Evolutionary conservation across 2,113 vertebrate genomes (phyloP).

Genomic region (Nettapus auritus): DNA sequence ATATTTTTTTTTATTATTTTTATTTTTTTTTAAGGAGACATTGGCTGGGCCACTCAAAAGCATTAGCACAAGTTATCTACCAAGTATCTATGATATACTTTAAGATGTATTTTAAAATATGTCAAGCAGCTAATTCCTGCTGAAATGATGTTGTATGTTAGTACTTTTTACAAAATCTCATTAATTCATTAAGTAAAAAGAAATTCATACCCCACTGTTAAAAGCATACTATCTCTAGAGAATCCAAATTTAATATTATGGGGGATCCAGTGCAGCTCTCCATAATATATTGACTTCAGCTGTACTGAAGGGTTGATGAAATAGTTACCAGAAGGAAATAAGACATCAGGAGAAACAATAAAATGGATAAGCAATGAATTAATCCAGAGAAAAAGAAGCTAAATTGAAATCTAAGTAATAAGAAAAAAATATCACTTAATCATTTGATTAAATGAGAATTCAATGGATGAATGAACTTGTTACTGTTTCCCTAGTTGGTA

Average conservation of each 20-base stretch:
- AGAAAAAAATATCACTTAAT: not conserved
- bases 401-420: not conserved
- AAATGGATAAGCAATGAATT: not conserved
- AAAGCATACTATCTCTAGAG: not conserved
- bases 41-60: not conserved
- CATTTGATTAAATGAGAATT: not conserved
- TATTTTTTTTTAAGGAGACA: not conserved
- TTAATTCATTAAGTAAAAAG: not conserved
- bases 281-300: not conserved
- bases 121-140: not conserved
- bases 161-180: not conserved
- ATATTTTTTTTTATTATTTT: not conserved
- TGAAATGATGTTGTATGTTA: not conserved
- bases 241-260: not conserved
- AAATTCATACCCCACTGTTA: not conserved
- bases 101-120: not conserved
- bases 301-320: not conserved
- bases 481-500: not conserved
- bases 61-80: not conserved
- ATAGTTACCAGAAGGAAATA: slow-evolving; percentile 2
- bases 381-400: not conserved
- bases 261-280: not conserved
- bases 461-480: not conserved
- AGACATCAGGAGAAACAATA: slow-evolving; percentile 10
- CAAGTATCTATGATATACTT: not conserved